Percentiles rank a stretch among this genome's conserved stretches.
These are phyloP conservation scores for Tetanocera ferruginea DNA, from an alignment of 2,888 invertebrate genomes.

Conservation along the genomic window DNA sequence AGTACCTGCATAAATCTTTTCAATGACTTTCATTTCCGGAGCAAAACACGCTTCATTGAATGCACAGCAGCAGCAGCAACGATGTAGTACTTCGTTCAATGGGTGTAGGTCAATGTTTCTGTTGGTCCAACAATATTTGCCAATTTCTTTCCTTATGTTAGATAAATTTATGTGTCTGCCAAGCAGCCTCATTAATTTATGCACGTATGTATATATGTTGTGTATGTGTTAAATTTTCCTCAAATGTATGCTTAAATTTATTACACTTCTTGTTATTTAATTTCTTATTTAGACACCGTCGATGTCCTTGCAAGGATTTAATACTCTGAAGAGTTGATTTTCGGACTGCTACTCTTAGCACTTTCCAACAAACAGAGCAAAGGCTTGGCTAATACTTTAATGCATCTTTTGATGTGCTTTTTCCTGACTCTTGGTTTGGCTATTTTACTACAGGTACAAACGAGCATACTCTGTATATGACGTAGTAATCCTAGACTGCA, in stretches of 20 bases:
- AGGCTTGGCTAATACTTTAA: no score
- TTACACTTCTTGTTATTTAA: slow-evolving; percentile 13
- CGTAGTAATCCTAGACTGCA: no score
- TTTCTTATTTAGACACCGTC: slow-evolving; percentile 6
- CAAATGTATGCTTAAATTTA: background rate
- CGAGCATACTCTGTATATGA: no score
- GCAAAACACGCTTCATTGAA: slow-evolving; percentile 13
- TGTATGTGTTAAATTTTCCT: background rate
- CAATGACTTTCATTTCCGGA: slow-evolving; percentile 35
- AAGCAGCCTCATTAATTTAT: background rate
- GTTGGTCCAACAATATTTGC: background rate
- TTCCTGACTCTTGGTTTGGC: no score
- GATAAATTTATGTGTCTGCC: slow-evolving; percentile 3
- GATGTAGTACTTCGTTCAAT: background rate
- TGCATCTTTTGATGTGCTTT: no score
- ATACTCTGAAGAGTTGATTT: background rate
- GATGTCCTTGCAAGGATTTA: background rate
- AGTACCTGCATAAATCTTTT: slow-evolving; percentile 34
- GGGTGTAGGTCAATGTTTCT: background rate
- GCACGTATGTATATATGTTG: background rate
- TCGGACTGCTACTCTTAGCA: no score
- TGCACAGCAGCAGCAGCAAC: no score
- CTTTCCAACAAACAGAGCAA: no score
- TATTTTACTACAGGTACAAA: no score
- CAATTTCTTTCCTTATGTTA: background rate